These are phyloP conservation scores for Machaerirhynchus nigripectus DNA, from an alignment of 2,113 vertebrate species.

Conservation along the genomic window DNA sequence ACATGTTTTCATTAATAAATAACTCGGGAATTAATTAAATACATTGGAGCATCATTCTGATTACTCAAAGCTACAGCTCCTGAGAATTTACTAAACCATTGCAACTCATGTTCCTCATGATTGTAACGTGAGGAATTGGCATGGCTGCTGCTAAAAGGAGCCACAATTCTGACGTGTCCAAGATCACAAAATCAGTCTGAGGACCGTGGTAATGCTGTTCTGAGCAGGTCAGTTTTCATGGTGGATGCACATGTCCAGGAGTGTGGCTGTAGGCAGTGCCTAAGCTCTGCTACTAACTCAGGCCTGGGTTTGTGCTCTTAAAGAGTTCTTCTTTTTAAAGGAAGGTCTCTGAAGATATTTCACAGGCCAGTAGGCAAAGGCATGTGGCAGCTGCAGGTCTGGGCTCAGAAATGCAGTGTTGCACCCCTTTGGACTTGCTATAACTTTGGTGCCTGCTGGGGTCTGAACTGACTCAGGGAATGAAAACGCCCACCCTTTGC, in stretches of 20 bases:
- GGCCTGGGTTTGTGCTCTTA: background rate
- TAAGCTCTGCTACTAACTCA: background rate
- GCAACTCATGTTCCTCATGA: background rate
- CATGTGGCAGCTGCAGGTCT: background rate
- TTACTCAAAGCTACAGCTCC: background rate
- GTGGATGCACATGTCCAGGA: background rate
- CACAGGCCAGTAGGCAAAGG: background rate
- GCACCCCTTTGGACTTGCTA: background rate
- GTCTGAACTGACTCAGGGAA: background rate
- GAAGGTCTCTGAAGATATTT: background rate
- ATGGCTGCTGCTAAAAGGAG: background rate
- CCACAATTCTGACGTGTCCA: fast-evolving
- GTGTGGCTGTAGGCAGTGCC: background rate
- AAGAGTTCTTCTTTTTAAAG: background rate
- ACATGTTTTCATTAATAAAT: background rate
- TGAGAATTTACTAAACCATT: background rate
- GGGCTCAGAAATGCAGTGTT: background rate
- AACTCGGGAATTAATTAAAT: background rate
- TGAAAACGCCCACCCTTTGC: background rate
- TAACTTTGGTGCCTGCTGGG: background rate
- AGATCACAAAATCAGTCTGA: background rate
- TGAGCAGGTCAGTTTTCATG: background rate
- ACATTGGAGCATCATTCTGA: background rate
- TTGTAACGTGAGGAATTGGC: fast-evolving
- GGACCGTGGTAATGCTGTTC: background rate